Base-by-base conservation (phyloP, 2,797 vertebrate genomes). In the Typhlichthys subterraneus region DNA sequence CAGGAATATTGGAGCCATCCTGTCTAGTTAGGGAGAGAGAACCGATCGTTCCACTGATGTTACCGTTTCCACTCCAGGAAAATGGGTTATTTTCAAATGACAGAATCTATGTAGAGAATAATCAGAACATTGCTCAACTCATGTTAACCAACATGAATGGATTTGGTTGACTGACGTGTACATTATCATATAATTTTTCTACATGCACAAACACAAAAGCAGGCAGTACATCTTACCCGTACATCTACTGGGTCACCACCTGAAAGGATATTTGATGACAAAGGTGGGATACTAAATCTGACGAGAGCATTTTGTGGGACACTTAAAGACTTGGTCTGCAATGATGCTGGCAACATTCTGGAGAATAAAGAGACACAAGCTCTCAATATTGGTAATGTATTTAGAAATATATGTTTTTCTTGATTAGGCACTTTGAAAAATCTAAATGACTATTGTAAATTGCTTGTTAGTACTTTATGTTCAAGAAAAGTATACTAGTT, bases 1-100 rank as follows among this genome's bases (percentile, higher is more conserved):
- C 84, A 14, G 87, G 82, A 70, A 97, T 93, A 31, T 57, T 29
- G 4, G 80, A 86, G 12, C 95, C 94, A 79, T 94, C 72, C 54
- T 82, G 57, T 65, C 49, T 85, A 63, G 92, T 93, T 56, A 99
- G 89, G 56, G 87, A 87, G n/a, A 99, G 88, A 61, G 83, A 85
- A 47, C 89, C 93, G 9, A 96, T 79, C 15, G 80, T 67, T 65
- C 95, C 92, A 1, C 86, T 94, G 77, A 97, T 83, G 48, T 92
- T 80, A 49, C 89, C 84, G 2, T 60, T 88, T 33, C 87, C 62
- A 45, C 65, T 77, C 87, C 91, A 92, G n/a, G 87, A 87, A 81
- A 95, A 98, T 1, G 95, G 95, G 64, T 94, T 97, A 77, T 78
- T 57, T 1, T 88, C 82, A 59, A 95, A 92, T 78, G 86, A 94